Evolutionary conservation across 2,113 vertebrate species (phyloP).

Genomic region (Stegostoma tigrinum): DNA sequence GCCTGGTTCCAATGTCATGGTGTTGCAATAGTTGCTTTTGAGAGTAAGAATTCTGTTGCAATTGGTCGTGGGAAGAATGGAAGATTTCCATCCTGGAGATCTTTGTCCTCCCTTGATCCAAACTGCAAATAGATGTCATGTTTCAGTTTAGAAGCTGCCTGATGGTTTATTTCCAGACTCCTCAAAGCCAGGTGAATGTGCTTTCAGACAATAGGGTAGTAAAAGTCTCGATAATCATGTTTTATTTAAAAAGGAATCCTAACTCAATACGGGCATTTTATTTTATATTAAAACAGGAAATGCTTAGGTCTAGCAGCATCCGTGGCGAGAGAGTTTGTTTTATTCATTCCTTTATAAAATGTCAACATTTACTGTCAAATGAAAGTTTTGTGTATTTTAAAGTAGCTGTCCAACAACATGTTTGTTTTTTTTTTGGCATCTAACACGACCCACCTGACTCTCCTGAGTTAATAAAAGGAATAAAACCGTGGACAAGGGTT

Average conservation of each 20-base stretch:
- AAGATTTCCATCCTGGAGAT: background rate
- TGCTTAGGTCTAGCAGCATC: too few relatives aligned
- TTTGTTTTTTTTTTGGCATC: background rate
- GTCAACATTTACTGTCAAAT: background rate
- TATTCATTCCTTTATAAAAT: background rate
- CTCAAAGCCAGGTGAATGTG: background rate
- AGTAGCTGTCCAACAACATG: background rate
- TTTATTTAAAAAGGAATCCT: background rate
- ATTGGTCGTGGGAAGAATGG: background rate
- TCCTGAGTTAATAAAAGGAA: background rate
- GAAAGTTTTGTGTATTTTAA: background rate
- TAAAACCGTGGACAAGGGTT: background rate
- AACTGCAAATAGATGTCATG: background rate
- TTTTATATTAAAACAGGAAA: background rate
- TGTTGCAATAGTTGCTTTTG: too few relatives aligned
- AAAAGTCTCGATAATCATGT: too few relatives aligned
- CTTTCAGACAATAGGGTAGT: background rate
- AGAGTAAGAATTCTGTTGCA: too few relatives aligned
- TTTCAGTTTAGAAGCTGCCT: background rate
- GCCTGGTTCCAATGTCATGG: too few relatives aligned
- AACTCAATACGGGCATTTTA: background rate
- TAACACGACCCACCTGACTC: background rate
- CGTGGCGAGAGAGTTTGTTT: background rate
- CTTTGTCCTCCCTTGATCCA: background rate
- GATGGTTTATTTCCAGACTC: background rate